A percentile compares a stretch with the other conserved stretches of the same genome.
Evolutionary conservation across 1,140 invertebrate genomes (phyloP).

Genomic region (Eumeta japonica): DNA sequence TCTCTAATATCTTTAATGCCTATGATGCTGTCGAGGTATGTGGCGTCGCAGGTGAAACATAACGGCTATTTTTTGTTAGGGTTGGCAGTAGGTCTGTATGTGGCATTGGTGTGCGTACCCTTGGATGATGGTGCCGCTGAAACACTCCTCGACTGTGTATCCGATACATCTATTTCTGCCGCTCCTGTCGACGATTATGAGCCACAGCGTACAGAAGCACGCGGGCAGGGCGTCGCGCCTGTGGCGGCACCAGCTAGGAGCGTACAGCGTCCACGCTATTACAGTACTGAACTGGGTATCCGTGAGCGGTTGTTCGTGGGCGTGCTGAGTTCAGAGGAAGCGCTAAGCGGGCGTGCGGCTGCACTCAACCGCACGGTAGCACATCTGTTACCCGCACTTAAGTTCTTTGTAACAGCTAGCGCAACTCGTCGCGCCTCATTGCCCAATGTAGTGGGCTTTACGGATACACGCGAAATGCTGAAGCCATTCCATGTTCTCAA

Average conservation of each 20-base stretch:
- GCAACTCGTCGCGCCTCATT: slow-evolving; percentile 64
- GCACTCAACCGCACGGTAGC: slow-evolving; percentile 79
- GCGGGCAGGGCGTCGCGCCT: too few species aligned
- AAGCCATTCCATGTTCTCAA: slow-evolving; percentile 83
- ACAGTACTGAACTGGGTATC: slow-evolving; percentile 89
- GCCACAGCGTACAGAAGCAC: slow-evolving; percentile 37
- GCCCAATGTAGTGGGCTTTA: slow-evolving; percentile 79
- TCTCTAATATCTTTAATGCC: too few species aligned
- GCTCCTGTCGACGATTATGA: slow-evolving; percentile 34
- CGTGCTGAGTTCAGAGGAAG: slow-evolving; percentile 72
- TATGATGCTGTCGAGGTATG: slow-evolving; percentile 40
- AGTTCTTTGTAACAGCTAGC: slow-evolving; percentile 70
- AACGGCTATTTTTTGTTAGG: slow-evolving; percentile 51
- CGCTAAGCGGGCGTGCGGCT: slow-evolving; percentile 68
- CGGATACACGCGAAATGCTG: slow-evolving; percentile 70
- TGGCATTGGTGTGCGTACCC: slow-evolving; percentile 37
- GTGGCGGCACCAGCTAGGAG: slow-evolving; percentile 28
- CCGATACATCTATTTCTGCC: slow-evolving; percentile 4
- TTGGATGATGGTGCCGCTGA: slow-evolving; percentile 24
- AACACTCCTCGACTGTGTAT: slow-evolving; percentile 15
- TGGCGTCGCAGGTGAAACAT: slow-evolving; percentile 49
- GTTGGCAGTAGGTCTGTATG: slow-evolving; percentile 36
- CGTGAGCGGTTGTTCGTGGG: slow-evolving; percentile 85
- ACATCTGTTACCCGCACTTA: slow-evolving; percentile 78
- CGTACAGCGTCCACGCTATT: slow-evolving; percentile 81